Evolutionary conservation across 2,797 vertebrate species (phyloP).

Genomic region (Peromyscus nudipes): DNA sequence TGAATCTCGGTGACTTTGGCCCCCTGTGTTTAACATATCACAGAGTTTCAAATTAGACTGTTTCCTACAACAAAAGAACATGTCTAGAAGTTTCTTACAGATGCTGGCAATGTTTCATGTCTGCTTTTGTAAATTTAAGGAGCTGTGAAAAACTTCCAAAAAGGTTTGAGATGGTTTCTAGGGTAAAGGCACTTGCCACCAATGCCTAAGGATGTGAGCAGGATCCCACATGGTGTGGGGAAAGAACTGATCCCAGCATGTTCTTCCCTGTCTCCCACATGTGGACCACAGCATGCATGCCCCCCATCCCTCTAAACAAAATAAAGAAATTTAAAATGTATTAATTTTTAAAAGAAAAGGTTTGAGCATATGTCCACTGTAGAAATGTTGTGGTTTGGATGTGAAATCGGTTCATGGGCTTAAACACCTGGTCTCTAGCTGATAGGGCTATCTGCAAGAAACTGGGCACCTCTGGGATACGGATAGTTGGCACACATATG

Average conservation of each 20-base stretch:
- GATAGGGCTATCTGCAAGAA: background rate
- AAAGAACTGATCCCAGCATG: background rate
- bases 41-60: slow-evolving; percentile 38
- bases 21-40: slow-evolving; percentile 41
- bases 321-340: background rate
- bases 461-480: background rate
- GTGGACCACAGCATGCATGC: background rate
- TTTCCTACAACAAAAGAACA: slow-evolving; percentile 54
- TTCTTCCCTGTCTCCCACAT: background rate
- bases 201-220: background rate
- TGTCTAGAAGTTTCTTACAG: background rate
- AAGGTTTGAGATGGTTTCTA: background rate
- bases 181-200: background rate
- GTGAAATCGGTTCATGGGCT: background rate
- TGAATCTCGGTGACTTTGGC: slow-evolving; percentile 29
- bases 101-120: background rate
- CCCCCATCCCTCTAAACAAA: background rate
- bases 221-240: background rate
- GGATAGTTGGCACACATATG: background rate
- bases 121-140: background rate
- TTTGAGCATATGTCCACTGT: background rate
- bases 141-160: background rate
- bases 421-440: background rate
- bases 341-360: background rate
- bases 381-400: background rate